A percentile compares a stretch with the other conserved stretches of the same genome.
These are phyloP conservation scores for Phylloscopus trochiloides DNA, from an alignment of 2,113 vertebrate genomes.

Conservation along the genomic window DNA sequence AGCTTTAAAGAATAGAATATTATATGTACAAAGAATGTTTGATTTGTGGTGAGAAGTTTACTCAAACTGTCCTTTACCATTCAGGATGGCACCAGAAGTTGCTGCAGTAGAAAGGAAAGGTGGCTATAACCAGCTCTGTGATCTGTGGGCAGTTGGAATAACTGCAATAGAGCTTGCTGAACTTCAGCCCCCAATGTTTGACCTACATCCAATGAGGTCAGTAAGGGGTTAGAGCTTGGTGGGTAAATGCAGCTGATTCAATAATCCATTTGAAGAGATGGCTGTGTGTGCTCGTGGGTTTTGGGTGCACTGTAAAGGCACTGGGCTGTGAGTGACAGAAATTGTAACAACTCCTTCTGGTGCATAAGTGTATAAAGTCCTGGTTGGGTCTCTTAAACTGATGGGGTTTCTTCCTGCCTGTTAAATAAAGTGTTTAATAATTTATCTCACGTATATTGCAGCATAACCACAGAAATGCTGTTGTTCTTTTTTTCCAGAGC, in stretches of 20 bases:
- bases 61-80: not conserved
- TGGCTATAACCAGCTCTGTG: constrained; percentile 97
- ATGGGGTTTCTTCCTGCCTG: not conserved
- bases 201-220: constrained; percentile 97
- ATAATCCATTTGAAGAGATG: not conserved
- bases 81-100: constrained; percentile 98
- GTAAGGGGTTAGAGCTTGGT: constrained; percentile 1
- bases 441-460: not conserved
- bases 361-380: not conserved
- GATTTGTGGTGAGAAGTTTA: not conserved
- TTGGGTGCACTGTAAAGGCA: not conserved
- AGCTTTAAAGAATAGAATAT: not conserved
- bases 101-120: constrained; percentile 98
- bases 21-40: not conserved
- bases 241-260: not conserved
- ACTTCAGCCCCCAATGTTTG: constrained; percentile 97
- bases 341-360: not conserved
- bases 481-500: constrained; percentile 78
- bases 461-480: not conserved
- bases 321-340: not conserved
- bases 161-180: constrained; percentile 97
- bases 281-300: not conserved
- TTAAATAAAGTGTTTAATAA: not conserved
- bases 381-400: not conserved
- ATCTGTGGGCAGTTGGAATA: constrained; percentile 98